Conservation (phyloP, 2,888 invertebrate species). For the Dicyrtomina minuta region DNA sequence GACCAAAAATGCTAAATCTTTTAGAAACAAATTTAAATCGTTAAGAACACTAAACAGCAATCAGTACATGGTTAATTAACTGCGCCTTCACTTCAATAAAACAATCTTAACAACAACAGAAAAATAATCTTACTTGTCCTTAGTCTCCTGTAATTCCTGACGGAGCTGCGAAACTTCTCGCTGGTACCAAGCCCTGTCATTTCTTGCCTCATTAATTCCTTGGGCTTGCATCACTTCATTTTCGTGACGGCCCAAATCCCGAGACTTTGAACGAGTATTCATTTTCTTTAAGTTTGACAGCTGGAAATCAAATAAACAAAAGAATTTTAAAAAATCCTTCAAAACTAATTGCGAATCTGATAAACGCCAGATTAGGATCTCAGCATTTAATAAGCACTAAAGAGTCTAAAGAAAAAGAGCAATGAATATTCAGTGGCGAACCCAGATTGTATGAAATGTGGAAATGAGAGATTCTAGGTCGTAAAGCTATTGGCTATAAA, state of each 20-base stretch:
- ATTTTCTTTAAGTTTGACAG: constrained; percentile 73
- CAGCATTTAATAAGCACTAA: too few relatives aligned
- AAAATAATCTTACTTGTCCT: constrained; percentile 65
- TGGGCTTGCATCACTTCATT: constrained; percentile 87
- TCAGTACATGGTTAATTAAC: neutral
- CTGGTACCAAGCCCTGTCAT: constrained; percentile 89
- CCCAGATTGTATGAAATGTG: too few relatives aligned
- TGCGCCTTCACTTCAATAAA: neutral
- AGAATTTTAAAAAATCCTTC: neutral
- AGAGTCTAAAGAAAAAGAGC: too few relatives aligned
- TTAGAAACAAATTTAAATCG: too few relatives aligned
- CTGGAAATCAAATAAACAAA: constrained; percentile 38
- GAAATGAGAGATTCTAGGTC: too few relatives aligned
- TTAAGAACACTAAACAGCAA: too few relatives aligned
- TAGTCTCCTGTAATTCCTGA: constrained; percentile 82
- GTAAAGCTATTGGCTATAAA: too few relatives aligned
- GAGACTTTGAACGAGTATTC: constrained; percentile 81
- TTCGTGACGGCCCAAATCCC: constrained; percentile 88
- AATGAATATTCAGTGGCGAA: too few relatives aligned
- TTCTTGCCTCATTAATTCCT: constrained; percentile 82
- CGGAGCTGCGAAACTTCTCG: constrained; percentile 85
- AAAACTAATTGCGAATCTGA: too few relatives aligned
- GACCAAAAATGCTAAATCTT: constrained; percentile 37
- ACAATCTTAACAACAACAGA: neutral
- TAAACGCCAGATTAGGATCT: too few relatives aligned